Conservation (phyloP, 2,113 vertebrate genomes). For the Callaeas wilsoni region DNA sequence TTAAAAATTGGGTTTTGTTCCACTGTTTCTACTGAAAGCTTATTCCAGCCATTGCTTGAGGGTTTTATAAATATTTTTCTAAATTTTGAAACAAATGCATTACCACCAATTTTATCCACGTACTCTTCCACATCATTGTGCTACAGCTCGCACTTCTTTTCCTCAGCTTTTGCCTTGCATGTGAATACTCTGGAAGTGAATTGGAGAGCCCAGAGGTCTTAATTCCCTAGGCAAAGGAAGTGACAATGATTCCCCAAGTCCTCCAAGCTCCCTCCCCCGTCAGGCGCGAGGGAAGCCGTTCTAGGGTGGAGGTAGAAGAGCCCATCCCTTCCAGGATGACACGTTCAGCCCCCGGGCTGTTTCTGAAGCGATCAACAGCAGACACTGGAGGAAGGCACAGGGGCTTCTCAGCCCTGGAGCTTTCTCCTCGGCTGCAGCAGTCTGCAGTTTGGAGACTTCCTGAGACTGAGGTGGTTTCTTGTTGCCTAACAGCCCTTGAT, state of each 20-base stretch:
- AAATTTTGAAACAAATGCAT: background rate
- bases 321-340: background rate
- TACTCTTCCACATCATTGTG: background rate
- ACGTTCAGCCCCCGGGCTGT: fast-evolving
- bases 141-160: background rate
- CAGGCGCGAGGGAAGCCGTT: background rate
- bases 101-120: background rate
- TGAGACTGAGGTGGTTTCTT: background rate
- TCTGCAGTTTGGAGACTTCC: background rate
- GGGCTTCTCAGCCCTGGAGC: background rate
- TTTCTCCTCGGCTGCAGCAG: background rate
- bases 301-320: no score
- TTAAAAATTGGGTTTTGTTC: background rate
- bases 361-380: background rate
- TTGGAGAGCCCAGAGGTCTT: background rate
- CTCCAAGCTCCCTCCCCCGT: fast-evolving
- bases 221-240: background rate
- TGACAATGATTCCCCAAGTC: background rate
- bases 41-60: background rate
- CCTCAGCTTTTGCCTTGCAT: background rate
- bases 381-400: background rate
- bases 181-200: background rate
- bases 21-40: background rate
- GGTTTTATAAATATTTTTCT: background rate
- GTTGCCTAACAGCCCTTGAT: background rate